Conservation (phyloP, 2,888 invertebrate species). For the Piscicola geometra region DNA sequence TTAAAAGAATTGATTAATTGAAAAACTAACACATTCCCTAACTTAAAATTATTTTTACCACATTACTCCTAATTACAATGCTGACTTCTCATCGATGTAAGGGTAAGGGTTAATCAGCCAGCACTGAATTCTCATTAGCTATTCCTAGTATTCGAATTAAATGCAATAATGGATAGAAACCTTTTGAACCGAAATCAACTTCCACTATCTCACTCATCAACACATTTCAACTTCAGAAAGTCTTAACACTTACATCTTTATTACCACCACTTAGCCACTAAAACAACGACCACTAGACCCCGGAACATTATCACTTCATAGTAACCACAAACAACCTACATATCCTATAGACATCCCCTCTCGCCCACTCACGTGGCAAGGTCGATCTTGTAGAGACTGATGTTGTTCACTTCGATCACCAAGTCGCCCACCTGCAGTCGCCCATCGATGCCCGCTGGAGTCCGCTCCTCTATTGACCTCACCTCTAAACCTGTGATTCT, state of each 20-base stretch:
- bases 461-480: slow-evolving; percentile 8
- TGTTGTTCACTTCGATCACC: slow-evolving; percentile 33
- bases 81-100: too few species aligned
- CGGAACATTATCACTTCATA: background rate
- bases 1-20: too few species aligned
- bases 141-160: too few species aligned
- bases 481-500: slow-evolving; percentile 16
- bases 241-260: too few species aligned
- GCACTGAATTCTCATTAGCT: too few species aligned
- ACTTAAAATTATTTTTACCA: too few species aligned
- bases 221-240: too few species aligned
- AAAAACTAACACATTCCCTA: too few species aligned
- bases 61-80: too few species aligned
- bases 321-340: background rate
- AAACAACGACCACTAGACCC: background rate
- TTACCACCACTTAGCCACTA: background rate
- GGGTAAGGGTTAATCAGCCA: too few species aligned
- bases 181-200: too few species aligned
- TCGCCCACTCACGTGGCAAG: background rate
- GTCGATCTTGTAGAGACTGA: slow-evolving; percentile 28
- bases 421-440: slow-evolving; percentile 33
- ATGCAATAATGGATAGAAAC: too few species aligned
- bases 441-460: slow-evolving; percentile 32
- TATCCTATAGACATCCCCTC: background rate
- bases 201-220: background rate